Evolutionary conservation across 1,140 invertebrate species (phyloP).

Genomic region (Dufourea novaeangliae): DNA sequence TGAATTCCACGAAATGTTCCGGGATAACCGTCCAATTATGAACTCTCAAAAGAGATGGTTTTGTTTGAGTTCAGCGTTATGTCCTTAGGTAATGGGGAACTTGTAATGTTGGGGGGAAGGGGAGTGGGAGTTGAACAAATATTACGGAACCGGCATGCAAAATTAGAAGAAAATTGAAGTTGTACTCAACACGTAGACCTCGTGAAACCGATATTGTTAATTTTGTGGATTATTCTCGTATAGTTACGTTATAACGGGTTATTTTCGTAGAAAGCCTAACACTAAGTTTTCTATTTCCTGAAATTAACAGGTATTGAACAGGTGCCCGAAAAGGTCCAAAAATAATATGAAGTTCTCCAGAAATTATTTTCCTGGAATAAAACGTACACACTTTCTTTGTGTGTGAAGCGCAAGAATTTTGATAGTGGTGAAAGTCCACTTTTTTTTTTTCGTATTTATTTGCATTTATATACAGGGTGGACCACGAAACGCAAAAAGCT

Average conservation of each 20-base stretch:
- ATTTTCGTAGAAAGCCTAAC: not conserved
- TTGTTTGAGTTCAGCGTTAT: constrained; percentile 12
- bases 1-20: constrained; percentile 1
- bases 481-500: too few species aligned
- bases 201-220: constrained; percentile 15
- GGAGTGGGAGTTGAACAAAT: constrained; percentile 28
- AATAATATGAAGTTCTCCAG: too few species aligned
- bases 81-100: constrained; percentile 19
- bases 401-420: too few species aligned
- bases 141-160: constrained; percentile 3
- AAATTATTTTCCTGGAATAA: too few species aligned
- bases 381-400: too few species aligned
- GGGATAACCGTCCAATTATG: constrained; percentile 50
- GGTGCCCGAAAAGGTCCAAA: too few species aligned
- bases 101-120: not conserved
- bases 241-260: not conserved
- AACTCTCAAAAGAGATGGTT: constrained; percentile 33
- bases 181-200: not conserved
- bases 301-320: not conserved
- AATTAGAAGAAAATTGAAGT: constrained; percentile 8
- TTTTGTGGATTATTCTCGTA: not conserved
- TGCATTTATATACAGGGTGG: too few species aligned
- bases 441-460: too few species aligned
- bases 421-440: too few species aligned
- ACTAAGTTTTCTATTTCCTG: not conserved